These are phyloP conservation scores for Neolamprologus falcicula DNA, from an alignment of 2,113 vertebrate species.

Conservation along the genomic window DNA sequence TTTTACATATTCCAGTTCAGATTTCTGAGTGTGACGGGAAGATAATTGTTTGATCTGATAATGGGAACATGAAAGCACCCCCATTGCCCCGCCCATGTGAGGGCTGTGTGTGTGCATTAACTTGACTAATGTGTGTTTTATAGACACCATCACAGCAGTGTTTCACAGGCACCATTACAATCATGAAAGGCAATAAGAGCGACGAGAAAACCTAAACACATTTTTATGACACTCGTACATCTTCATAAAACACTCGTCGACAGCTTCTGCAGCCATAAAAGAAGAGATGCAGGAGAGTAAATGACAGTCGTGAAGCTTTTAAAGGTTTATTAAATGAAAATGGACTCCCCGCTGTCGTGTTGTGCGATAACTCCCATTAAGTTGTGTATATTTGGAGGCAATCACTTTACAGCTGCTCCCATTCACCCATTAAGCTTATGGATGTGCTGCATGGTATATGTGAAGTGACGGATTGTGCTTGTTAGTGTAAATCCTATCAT, in stretches of 20 bases:
- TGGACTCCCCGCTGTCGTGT: background rate
- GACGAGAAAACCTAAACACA: conserved; percentile 25
- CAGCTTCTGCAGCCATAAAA: conserved; percentile 4
- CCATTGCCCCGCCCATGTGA: background rate
- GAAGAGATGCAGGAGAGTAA: background rate
- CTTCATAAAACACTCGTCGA: conserved; percentile 32
- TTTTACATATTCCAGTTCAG: background rate
- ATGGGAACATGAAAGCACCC: background rate
- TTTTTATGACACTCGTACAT: conserved; percentile 38
- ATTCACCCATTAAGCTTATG: background rate
- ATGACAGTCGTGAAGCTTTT: conserved; percentile 19
- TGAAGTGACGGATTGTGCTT: background rate
- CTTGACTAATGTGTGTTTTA: conserved; percentile 51
- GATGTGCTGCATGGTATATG: background rate
- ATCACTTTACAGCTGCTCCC: background rate
- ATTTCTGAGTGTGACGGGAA: background rate
- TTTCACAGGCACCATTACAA: conserved; percentile 6
- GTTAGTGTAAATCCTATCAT: background rate
- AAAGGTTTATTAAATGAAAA: conserved; percentile 37
- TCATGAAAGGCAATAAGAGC: conserved; percentile 28
- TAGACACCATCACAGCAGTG: conserved; percentile 22
- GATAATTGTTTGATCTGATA: background rate
- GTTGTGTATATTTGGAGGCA: background rate
- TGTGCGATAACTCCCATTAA: background rate
- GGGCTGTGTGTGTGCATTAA: background rate